Conservation (phyloP, 2,888 invertebrate genomes). For the Arge pagana region DNA sequence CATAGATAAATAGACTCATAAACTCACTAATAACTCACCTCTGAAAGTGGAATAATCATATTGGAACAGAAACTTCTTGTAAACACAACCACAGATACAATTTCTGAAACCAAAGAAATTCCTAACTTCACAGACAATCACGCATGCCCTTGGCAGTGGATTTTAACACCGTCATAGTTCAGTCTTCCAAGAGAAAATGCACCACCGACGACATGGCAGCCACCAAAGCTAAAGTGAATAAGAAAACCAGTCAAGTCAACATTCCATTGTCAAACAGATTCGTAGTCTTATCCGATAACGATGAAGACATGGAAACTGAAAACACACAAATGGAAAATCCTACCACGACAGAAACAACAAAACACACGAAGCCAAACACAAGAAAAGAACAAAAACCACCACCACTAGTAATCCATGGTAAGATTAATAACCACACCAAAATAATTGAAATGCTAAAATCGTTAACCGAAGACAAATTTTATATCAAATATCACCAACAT, state of each 20-base stretch:
- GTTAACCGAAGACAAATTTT: conserved; percentile 9
- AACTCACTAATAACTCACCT: no score
- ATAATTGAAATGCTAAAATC: conserved; percentile 6
- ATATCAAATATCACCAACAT: conserved; percentile 14
- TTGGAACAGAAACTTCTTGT: no score
- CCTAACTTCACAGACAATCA: background rate
- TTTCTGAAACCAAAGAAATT: background rate
- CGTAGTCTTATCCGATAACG: background rate
- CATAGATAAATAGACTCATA: no score
- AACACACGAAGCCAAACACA: background rate
- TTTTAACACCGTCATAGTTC: background rate
- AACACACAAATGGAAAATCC: background rate
- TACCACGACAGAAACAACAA: background rate
- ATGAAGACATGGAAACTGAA: background rate
- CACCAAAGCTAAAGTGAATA: background rate
- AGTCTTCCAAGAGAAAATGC: background rate
- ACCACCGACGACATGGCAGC: background rate
- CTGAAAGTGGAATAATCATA: no score
- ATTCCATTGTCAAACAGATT: background rate
- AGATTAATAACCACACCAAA: conserved; percentile 9
- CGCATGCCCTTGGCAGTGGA: background rate
- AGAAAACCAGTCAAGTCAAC: background rate
- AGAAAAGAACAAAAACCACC: conserved; percentile 16
- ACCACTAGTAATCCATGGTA: conserved; percentile 19
- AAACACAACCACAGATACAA: no score